These are phyloP conservation scores for Callaeas wilsoni DNA, from an alignment of 2,113 vertebrate genomes.

Conservation along the genomic window DNA sequence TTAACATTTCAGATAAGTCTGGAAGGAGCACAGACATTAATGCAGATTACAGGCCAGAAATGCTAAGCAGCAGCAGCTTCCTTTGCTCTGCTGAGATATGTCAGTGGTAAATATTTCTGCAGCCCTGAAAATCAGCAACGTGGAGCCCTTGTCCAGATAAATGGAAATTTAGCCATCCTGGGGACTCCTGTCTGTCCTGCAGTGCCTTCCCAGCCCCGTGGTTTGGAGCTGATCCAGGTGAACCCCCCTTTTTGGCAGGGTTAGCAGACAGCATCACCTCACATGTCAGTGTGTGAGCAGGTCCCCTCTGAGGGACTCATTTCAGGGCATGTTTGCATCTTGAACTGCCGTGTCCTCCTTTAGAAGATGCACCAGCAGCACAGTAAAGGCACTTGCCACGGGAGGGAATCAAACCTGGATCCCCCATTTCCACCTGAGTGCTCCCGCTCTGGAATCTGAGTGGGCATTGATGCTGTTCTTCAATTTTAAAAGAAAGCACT, in stretches of 20 bases:
- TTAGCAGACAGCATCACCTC: background rate
- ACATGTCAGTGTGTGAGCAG: background rate
- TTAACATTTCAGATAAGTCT: conserved; percentile 57
- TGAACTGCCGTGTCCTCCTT: background rate
- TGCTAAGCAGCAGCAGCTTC: conserved; percentile 28
- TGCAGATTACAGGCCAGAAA: conserved; percentile 47
- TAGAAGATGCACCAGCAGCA: background rate
- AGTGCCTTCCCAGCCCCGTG: background rate
- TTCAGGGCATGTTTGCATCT: background rate
- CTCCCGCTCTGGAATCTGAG: background rate
- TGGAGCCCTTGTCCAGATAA: background rate
- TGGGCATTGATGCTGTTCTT: fast-evolving
- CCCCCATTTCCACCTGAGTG: background rate
- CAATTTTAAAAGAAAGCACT: background rate
- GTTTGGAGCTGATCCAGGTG: background rate
- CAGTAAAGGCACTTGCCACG: background rate
- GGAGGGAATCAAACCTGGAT: background rate
- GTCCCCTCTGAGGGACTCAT: background rate
- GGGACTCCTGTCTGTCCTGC: background rate
- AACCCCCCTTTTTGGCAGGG: background rate
- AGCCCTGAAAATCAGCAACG: background rate
- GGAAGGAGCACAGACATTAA: conserved; percentile 24
- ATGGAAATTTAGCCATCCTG: background rate
- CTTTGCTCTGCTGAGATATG: conserved; percentile 29
- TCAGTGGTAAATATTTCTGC: conserved; percentile 26